Base-by-base conservation (phyloP, 2,888 invertebrate genomes). In the Trichopria drosophilae region DNA sequence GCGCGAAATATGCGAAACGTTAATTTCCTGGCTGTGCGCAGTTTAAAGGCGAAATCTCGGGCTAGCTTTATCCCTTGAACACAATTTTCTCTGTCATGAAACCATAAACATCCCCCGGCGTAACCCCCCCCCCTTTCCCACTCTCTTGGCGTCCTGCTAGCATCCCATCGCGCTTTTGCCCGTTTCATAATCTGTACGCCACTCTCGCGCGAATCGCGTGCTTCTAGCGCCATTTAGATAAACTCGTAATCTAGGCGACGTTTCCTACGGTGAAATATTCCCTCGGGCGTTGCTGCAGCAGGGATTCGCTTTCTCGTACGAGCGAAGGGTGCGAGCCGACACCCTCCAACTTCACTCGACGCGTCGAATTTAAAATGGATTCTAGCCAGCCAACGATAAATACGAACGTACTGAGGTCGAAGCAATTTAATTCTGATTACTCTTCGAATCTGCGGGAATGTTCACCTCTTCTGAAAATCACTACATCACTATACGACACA, bases 171-270 rank as follows among this genome's bases (percentile, higher is more conserved):
- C n/a, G n/a, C n/a, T n/a, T n/a, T n/a, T 49, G 55, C 54, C 57
- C 57, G 52, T 58, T 53, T 64, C 59, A 65, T 66, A 69, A 69
- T 68, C 67, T 67, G 61, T 48, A 55, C 58, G 56, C 59, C 59
- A 58, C 60, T 62, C 63, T 63, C 59, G 57, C 63, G 61, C 53
- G 51, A 60, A 61, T 64, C 55, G 61, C 61, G 62, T 64, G 60
- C 67, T 67, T 64, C 68, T 69, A 63, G 63, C 60, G 61, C 68
- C 68, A 69, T 71, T 71, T 72, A 71, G 72, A 72, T 72, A 71
- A 72, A 71, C 71, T 71, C 68, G 70, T 70, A 71, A 72, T 72
- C 69, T 72, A 68, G 66, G 65, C 61, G 62, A 64, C 66, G 63
- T 66, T 68, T 68, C 63, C 63, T 64, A 63, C 63, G 58, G 62